Evolutionary conservation across 2,113 vertebrate genomes (phyloP), one percentile per base, ranked within the genome.

Genomic region (Malurus melanocephalus): DNA sequence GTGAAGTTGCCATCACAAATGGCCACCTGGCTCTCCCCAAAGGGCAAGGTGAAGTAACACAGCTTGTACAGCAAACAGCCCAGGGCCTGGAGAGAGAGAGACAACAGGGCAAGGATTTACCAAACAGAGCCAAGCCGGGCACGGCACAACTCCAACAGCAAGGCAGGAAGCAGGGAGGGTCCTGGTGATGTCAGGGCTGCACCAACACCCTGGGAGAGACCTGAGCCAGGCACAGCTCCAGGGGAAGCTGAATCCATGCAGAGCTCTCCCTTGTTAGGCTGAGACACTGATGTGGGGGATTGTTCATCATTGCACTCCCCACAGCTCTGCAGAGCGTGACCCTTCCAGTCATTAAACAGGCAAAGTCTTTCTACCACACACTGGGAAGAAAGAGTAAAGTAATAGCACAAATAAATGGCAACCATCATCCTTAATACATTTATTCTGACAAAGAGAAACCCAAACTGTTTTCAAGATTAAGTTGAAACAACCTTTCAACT

Each of bases 1-100:
- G 99, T 99, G 96, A 99, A 99, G 94, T 97, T 99, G 92, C 99
- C 99, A 19, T 99, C 99, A 87, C 99, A 99, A 95, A 99, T 99
- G 35, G 99, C 99, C 91, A 99, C 99, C 96, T 99, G 99, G 94
- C 99, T 99, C 97, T 99, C 99, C 40, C 99, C 99, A n/a, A 99
- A 99, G 1, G 99, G 99, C 95, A 99, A 95, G 13, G 99, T 99
- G 96, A 99, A 99, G 95, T 98, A 99, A 89, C 99, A 99, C 74
- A 99, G 96, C 95, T 99, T 99, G 97, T 99, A 99, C 30, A 99
- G 98, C 79, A 99, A 97, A 95, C 99, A 99, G 89, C 99, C 99
- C 55, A 99, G 97, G 66, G 99, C 99, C 99, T 99, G 69, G 28
- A 91, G 61, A 28, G 79, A 94, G 49, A 94, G 49, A 92, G 40